Conservation (phyloP, 1,140 invertebrate species). For the Latrodectus geometricus region DNA sequence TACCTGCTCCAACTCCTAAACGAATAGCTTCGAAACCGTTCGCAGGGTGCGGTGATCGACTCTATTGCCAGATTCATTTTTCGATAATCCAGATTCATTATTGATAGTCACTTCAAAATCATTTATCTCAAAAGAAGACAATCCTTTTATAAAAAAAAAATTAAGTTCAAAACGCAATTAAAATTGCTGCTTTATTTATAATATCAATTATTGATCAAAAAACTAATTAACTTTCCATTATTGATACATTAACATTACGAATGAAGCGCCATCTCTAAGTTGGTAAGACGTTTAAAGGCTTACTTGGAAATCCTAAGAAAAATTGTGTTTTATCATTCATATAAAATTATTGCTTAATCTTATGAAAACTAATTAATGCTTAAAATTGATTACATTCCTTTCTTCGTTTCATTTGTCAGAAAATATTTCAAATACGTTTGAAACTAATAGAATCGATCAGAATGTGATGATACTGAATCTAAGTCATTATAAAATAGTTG, state of each 20-base stretch:
- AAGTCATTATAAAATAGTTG: too few relatives aligned
- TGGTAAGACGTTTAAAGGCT: neutral
- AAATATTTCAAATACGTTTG: too few relatives aligned
- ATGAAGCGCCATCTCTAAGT: neutral
- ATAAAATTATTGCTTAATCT: too few relatives aligned
- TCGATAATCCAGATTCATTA: neutral
- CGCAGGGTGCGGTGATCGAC: slow-evolving; percentile 55
- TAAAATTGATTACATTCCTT: too few relatives aligned
- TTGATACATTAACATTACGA: neutral
- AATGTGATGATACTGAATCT: too few relatives aligned
- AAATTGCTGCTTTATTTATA: neutral
- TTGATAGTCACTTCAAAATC: neutral
- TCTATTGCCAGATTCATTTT: slow-evolving; percentile 21
- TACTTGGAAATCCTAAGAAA: too few relatives aligned
- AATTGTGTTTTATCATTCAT: neutral
- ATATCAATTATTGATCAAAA: neutral
- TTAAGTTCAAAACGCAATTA: slow-evolving; percentile 10
- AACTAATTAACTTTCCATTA: neutral
- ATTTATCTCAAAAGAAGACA: neutral
- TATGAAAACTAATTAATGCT: too few relatives aligned
- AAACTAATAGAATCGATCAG: too few relatives aligned
- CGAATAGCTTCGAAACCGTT: slow-evolving; percentile 31
- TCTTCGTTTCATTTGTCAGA: too few relatives aligned
- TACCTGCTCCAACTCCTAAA: slow-evolving; percentile 43
- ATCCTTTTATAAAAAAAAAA: neutral